Conservation (phyloP, 2,888 invertebrate genomes). For the Diabrotica balteata region DNA sequence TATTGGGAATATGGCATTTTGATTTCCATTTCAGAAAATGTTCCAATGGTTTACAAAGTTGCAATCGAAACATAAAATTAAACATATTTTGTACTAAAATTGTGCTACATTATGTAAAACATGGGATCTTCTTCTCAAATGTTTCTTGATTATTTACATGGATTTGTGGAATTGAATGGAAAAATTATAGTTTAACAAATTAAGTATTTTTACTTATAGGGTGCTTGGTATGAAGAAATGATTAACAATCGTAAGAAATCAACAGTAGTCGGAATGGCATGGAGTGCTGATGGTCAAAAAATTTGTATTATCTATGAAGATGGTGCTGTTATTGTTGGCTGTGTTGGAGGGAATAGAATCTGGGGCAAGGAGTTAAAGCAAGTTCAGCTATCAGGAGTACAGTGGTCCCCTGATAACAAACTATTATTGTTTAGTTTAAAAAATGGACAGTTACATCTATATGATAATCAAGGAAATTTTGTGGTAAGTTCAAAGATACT, state of each 20-base stretch:
- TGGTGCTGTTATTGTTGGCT: slow-evolving; percentile 94
- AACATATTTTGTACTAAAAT: too few species aligned
- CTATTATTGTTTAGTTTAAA: slow-evolving; percentile 87
- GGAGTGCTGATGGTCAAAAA: slow-evolving; percentile 96
- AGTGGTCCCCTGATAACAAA: slow-evolving; percentile 96
- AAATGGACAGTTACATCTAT: slow-evolving; percentile 92
- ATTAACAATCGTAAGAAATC: slow-evolving; percentile 99
- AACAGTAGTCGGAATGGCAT: slow-evolving; percentile 95
- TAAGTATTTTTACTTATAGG: slow-evolving; percentile 62
- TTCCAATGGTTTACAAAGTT: too few species aligned
- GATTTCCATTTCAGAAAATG: too few species aligned
- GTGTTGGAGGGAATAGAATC: slow-evolving; percentile 96
- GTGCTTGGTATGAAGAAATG: slow-evolving; percentile 99
- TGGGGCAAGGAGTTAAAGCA: slow-evolving; percentile 98
- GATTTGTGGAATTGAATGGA: too few species aligned
- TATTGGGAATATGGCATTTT: too few species aligned
- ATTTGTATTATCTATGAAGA: slow-evolving; percentile 99
- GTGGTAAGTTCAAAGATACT: slow-evolving; percentile 61
- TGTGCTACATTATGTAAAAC: too few species aligned
- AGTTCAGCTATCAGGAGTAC: slow-evolving; percentile 81
- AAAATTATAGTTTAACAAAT: too few species aligned
- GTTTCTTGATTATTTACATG: too few species aligned
- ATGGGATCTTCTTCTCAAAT: too few species aligned
- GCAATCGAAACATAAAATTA: too few species aligned
- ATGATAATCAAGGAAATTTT: slow-evolving; percentile 90